A percentile compares a stretch with the other conserved stretches of the same genome.
These are phyloP conservation scores for Pollimyrus isidori DNA, from an alignment of 2,113 vertebrate genomes.

Conservation along the genomic window DNA sequence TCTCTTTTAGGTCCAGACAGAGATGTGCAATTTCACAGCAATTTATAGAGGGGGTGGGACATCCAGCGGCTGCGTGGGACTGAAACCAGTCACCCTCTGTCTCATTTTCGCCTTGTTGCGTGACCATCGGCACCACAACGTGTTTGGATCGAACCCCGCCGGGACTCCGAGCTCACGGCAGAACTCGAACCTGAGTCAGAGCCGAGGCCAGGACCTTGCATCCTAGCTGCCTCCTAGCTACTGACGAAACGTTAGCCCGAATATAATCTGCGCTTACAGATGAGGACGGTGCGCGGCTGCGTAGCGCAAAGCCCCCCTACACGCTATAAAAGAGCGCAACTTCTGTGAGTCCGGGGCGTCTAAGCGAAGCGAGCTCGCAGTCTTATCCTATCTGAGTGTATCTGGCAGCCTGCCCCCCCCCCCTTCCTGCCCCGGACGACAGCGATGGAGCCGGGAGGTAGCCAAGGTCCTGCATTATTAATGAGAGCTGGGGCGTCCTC, in stretches of 20 bases:
- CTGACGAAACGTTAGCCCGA: not conserved
- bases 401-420: not conserved
- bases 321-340: not conserved
- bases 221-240: not conserved
- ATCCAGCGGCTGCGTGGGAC: not conserved
- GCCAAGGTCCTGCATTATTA: slow-evolving; percentile 74
- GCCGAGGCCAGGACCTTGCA: not conserved
- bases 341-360: not conserved
- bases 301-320: not conserved
- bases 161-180: not conserved
- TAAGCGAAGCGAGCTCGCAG: not conserved
- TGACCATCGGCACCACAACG: not conserved
- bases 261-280: not conserved
- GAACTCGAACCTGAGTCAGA: not conserved
- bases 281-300: not conserved
- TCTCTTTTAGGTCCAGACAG: too few species aligned
- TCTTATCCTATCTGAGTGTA: not conserved
- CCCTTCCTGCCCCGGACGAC: slow-evolving; percentile 50
- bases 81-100: not conserved
- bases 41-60: not conserved
- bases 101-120: not conserved
- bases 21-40: not conserved
- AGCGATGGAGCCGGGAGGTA: slow-evolving; percentile 64
- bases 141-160: not conserved
- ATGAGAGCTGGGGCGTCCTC: slow-evolving; percentile 69